Evolutionary conservation across 1,140 invertebrate genomes (phyloP), one percentile per base, ranked within the genome.

Genomic region (Lasioglossum albipes): DNA sequence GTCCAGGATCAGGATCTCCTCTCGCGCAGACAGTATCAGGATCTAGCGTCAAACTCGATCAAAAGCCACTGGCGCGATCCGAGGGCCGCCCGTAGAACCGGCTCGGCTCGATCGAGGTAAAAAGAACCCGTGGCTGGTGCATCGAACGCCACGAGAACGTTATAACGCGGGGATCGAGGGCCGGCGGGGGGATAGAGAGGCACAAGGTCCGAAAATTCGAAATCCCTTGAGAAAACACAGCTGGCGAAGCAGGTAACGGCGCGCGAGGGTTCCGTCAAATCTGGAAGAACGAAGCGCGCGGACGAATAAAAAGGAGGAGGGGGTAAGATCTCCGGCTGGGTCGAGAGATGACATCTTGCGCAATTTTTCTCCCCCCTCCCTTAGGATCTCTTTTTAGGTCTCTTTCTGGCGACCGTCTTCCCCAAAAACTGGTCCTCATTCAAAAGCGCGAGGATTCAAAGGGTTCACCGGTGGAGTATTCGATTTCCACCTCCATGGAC

Each of bases 201-300:
- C 16, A 9, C 57, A 6, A 59, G 1, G 67, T 82, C 71, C 84
- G 71, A 80, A 90, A 91, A 87, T 92, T 84, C 73, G 74, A 90
- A 91, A 92, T 92, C 91, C 88, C 90, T 91, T 91, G 87, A 92
- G 90, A 91, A 92, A 92, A 92, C 90, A 92, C 91, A 92, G 91
- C 91, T 92, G 91, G 75, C 54, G 83, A 42, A 5, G 57, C 83
- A 82, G 79, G 85, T 87, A 90, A 81, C 69, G 36, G 36, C 36
- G 69, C 69, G 79, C 64, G 74, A 77, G 80, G 78, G 71, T 84
- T 86, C 67, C 78, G 52, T 85, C 84, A 67, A 36, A 81, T 75
- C 76, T 80, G 69, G 81, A 83, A 77, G 69, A 83, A 86, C 27
- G 66, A 59, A 5, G 13, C n/a, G n/a, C n/a, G n/a, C 52, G 52